A percentile compares a stretch with the other conserved stretches of the same genome.
Evolutionary conservation across 2,888 invertebrate species (phyloP).

Genomic region (Papilio demoleus): DNA sequence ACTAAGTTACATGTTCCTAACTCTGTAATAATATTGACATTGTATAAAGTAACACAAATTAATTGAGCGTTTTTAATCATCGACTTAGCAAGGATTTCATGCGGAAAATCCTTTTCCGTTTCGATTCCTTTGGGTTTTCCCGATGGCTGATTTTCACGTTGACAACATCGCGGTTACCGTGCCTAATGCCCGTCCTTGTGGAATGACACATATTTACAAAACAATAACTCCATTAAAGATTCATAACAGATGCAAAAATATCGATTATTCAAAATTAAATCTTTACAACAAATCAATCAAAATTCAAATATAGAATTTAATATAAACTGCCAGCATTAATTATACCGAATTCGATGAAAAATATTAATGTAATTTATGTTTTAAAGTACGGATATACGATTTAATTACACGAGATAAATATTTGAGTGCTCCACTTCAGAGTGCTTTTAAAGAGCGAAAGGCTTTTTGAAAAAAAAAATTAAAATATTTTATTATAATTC

Average conservation of each 20-base stretch:
- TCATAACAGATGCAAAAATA: conserved; percentile 43
- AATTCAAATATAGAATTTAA: conserved; percentile 6
- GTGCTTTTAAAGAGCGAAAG: conserved; percentile 57
- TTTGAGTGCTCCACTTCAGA: conserved; percentile 33
- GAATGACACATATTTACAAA: conserved; percentile 68
- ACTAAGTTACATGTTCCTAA: neutral
- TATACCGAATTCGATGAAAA: conserved; percentile 18
- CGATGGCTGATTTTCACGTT: conserved; percentile 68
- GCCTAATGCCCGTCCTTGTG: conserved; percentile 50
- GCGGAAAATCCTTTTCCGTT: conserved; percentile 62
- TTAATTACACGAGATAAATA: conserved; percentile 37
- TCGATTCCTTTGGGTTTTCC: conserved; percentile 66
- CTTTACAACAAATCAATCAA: conserved; percentile 15
- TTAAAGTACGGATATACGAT: conserved; percentile 22
- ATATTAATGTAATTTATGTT: conserved; percentile 22
- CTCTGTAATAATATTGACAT: conserved; percentile 2
- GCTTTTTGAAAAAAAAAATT: conserved; percentile 66
- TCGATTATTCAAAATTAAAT: conserved; percentile 22
- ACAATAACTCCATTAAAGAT: conserved; percentile 59
- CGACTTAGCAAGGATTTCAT: conserved; percentile 59
- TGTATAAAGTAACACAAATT: neutral
- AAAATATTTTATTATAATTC: conserved; percentile 63
- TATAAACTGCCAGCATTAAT: conserved; percentile 13
- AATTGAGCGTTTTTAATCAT: conserved; percentile 27
- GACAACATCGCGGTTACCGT: conserved; percentile 57